A percentile compares a stretch with the other conserved stretches of the same genome.
These are phyloP conservation scores for Melanotaenia maccullochi DNA, from an alignment of 2,797 vertebrate species.

Conservation along the genomic window DNA sequence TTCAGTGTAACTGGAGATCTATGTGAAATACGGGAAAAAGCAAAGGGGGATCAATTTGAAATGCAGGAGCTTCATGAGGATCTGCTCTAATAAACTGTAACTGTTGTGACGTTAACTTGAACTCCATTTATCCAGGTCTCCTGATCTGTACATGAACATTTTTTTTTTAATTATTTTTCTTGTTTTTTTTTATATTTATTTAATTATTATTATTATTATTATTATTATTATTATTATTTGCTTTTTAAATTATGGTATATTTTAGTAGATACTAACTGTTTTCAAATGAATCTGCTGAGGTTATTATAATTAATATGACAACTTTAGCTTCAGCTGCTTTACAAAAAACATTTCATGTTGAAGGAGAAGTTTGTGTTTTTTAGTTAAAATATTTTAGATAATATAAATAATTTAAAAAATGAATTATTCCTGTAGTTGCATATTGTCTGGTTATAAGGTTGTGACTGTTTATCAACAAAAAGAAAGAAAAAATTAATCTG, in stretches of 20 bases:
- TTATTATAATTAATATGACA: neutral
- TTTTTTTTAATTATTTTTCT: neutral
- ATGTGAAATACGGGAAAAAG: constrained; percentile 45
- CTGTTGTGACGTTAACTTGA: constrained; percentile 9
- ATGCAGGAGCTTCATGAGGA: constrained; percentile 20
- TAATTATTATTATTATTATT: too few relatives aligned
- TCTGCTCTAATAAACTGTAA: constrained; percentile 10
- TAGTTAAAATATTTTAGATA: neutral
- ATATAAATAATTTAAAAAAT: neutral
- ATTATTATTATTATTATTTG: too few relatives aligned
- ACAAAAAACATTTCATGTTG: neutral
- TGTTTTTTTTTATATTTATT: neutral
- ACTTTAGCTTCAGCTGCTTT: neutral
- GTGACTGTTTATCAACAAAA: neutral
- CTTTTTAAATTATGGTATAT: neutral
- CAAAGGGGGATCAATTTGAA: constrained; percentile 46
- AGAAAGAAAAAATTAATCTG: neutral
- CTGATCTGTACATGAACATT: neutral
- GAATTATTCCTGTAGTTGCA: neutral
- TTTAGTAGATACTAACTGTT: neutral
- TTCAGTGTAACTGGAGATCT: constrained; percentile 58
- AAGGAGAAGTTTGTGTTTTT: neutral
- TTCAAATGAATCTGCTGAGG: neutral
- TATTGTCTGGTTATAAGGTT: neutral
- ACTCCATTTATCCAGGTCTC: constrained; percentile 8